Percentiles rank a stretch among this genome's conserved stretches.
Conservation (phyloP, 2,113 vertebrate species). For the Diphyllodes magnificus region DNA sequence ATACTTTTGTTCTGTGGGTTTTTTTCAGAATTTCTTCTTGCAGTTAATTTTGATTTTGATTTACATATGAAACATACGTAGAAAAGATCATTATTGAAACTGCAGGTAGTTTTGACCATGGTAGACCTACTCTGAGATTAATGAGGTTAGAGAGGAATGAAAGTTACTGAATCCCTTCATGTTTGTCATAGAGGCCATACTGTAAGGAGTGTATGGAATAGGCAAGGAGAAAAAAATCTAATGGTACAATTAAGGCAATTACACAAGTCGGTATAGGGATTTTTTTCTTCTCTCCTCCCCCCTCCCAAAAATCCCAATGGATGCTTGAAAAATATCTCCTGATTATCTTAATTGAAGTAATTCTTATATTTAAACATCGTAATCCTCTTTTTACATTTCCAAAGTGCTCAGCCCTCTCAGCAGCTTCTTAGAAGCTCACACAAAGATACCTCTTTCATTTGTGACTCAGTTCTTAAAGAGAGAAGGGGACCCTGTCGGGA, state of each 20-base stretch:
- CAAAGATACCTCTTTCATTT: background rate
- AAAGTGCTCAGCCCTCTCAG: background rate
- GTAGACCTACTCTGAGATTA: background rate
- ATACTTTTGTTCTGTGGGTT: background rate
- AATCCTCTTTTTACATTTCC: background rate
- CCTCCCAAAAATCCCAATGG: background rate
- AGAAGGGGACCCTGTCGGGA: background rate
- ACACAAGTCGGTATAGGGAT: background rate
- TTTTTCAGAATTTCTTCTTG: background rate
- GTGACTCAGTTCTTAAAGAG: background rate
- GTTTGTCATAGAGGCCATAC: background rate
- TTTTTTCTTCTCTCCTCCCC: background rate
- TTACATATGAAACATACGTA: background rate
- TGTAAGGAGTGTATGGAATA: background rate
- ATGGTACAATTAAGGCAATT: background rate
- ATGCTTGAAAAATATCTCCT: background rate
- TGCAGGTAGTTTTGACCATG: background rate
- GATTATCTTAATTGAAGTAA: background rate
- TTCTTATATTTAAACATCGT: background rate
- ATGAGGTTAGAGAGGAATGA: background rate
- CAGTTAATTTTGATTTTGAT: background rate
- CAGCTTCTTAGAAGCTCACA: background rate
- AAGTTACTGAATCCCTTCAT: background rate
- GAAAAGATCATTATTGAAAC: background rate
- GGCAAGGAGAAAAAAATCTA: background rate